These are phyloP conservation scores for Calidris pugnax DNA, from an alignment of 2,113 vertebrate species.

Conservation along the genomic window DNA sequence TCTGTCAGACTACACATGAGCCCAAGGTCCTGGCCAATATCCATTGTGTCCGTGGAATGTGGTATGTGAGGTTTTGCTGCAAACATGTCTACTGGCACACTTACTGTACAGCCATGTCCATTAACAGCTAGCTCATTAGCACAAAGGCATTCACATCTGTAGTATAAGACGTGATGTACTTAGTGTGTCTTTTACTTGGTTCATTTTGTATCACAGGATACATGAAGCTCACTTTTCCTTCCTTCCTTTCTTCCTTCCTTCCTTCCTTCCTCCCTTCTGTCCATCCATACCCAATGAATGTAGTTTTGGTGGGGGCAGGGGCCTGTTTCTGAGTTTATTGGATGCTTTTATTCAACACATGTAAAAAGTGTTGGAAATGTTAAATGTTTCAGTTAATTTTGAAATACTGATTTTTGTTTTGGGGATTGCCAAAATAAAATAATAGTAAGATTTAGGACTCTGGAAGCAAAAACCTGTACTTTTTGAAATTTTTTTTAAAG, in stretches of 20 bases:
- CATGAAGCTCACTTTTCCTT: not conserved
- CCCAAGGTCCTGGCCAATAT: not conserved
- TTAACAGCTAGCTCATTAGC: not conserved
- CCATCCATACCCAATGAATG: not conserved
- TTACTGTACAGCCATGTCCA: not conserved
- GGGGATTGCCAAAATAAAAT: not conserved
- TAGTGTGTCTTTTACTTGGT: not conserved
- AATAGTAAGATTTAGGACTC: not conserved
- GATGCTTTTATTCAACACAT: not conserved
- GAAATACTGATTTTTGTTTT: not conserved
- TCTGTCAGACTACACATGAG: not conserved
- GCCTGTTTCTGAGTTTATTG: not conserved
- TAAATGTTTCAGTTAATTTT: not conserved
- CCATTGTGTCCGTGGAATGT: not conserved
- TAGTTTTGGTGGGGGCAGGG: not conserved
- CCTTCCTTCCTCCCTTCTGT: not conserved
- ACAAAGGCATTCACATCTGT: not conserved
- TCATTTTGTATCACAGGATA: not conserved
- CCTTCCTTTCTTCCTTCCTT: not conserved
- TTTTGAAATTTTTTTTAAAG: not conserved
- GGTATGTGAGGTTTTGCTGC: not conserved
- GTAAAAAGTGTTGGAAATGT: not conserved
- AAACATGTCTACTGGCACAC: not conserved
- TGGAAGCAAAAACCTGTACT: not conserved
- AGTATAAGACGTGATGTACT: not conserved